These are phyloP conservation scores for Pardosa pseudoannulata DNA, from an alignment of 2,888 invertebrate genomes.

Conservation along the genomic window DNA sequence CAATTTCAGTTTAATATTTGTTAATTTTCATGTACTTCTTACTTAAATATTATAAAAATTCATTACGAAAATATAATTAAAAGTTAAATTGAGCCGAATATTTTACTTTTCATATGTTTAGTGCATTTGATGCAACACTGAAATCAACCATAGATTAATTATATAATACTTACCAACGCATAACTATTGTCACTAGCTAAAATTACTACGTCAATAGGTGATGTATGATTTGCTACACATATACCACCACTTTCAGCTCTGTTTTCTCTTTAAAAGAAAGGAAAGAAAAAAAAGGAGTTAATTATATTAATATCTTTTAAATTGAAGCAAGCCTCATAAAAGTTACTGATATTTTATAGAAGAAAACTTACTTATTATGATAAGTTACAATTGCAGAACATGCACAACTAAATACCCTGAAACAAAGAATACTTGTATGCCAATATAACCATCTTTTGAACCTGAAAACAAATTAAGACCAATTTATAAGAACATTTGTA, in stretches of 20 bases:
- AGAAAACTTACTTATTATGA: slow-evolving; percentile 76
- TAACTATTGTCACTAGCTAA: slow-evolving; percentile 91
- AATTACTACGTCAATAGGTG: slow-evolving; percentile 92
- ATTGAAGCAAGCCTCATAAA: not conserved
- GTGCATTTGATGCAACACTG: too few species aligned
- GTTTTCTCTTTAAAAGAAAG: slow-evolving; percentile 81
- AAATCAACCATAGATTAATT: too few species aligned
- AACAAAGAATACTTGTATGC: slow-evolving; percentile 84
- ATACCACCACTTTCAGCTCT: slow-evolving; percentile 88
- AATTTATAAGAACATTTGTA: too few species aligned
- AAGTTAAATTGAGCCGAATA: too few species aligned
- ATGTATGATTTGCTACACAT: slow-evolving; percentile 98
- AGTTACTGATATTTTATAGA: not conserved
- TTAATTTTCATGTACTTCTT: not conserved
- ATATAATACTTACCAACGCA: slow-evolving; percentile 91
- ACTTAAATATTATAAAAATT: not conserved
- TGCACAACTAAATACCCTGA: slow-evolving; percentile 87
- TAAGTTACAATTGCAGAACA: slow-evolving; percentile 82
- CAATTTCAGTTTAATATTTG: too few species aligned
- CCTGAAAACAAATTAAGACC: slow-evolving; percentile 73
- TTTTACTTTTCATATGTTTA: too few species aligned
- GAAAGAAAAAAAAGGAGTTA: too few species aligned
- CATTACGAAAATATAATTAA: too few species aligned
- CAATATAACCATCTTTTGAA: slow-evolving; percentile 83
- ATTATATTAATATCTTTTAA: not conserved